Evolutionary conservation across 2,113 vertebrate genomes (phyloP), one percentile per base, ranked within the genome.

Genomic region (Anseranas semipalmata): DNA sequence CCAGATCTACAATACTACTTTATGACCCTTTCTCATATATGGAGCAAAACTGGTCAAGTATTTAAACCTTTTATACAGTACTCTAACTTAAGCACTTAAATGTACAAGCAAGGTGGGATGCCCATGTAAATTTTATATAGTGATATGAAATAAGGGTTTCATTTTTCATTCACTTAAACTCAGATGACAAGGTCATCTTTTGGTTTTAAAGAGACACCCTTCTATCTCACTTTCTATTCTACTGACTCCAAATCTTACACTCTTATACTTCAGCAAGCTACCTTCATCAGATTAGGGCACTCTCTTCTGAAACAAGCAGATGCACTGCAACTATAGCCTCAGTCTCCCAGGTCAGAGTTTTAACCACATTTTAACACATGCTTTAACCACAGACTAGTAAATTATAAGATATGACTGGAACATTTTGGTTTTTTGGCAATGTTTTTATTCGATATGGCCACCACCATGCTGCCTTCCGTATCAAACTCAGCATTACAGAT

Each of bases 61-160:
- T 53, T 80, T 70, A 58, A 67, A 80, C 25, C 14, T 80, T 56
- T n/a, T 41, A 70, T 12, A 58, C 0, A 1, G 15, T 6, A 37
- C 20, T 67, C 71, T 22, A 86, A 39, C 4, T 3, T 33, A 15
- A 85, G 6, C 32, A 82, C 56, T 33, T 93, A 77, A 55, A 70
- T 33, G 70, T 12, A 83, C 12, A 78, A n/a, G 15, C 6, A 86
- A 35, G 6, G 50, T 7, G 8, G 8, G 58, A 83, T 52, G 39
- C 2, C 7, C 7, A 15, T 2, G 0, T 4, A 60, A 72, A 2
- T 76, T 83, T 35, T 33, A 73, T 5, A 30, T 15, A 60, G 2
- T 28, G 15, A 39, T 10, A 84, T 9, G 3, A 84, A 87, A 7
- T 27, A 77, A 67, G 37, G 17, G 7, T 41, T 41, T 28, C 27